Evolutionary conservation across 2,888 invertebrate species (phyloP).

Genomic region (Siphonodentalium dalli): DNA sequence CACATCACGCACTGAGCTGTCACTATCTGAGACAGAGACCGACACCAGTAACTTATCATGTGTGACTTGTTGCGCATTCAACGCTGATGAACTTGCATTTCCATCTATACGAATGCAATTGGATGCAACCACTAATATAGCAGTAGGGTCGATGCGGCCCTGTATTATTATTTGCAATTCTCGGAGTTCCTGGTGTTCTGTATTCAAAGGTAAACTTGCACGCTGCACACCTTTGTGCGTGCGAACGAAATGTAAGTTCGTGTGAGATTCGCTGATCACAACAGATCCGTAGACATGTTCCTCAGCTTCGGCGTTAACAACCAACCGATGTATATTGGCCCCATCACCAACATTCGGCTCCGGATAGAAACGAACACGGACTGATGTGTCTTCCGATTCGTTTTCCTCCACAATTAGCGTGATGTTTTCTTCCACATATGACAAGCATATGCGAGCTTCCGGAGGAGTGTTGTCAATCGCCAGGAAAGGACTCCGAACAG

Average conservation of each 20-base stretch:
- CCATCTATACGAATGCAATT: not conserved
- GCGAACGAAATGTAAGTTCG: too few species aligned
- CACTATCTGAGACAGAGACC: not conserved
- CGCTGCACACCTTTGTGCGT: too few species aligned
- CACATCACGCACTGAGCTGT: not conserved
- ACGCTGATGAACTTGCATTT: not conserved
- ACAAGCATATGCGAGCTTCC: conserved; percentile 5
- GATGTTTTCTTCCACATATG: not conserved
- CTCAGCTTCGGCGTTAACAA: not conserved
- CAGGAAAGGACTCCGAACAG: too few species aligned
- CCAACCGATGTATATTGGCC: not conserved
- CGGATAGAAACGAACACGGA: too few species aligned
- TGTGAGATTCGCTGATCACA: too few species aligned
- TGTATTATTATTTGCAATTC: too few species aligned
- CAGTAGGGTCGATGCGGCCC: too few species aligned
- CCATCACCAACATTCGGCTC: not conserved
- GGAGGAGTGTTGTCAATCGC: too few species aligned
- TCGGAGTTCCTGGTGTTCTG: too few species aligned
- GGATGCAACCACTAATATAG: too few species aligned
- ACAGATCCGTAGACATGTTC: too few species aligned
- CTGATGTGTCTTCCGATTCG: not conserved
- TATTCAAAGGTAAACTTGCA: too few species aligned
- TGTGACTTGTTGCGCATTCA: not conserved
- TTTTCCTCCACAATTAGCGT: not conserved
- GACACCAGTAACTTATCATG: not conserved